Evolutionary conservation across 2,888 invertebrate species (phyloP), one percentile per base, ranked within the genome.

Genomic region (Rhamnusium bicolor): DNA sequence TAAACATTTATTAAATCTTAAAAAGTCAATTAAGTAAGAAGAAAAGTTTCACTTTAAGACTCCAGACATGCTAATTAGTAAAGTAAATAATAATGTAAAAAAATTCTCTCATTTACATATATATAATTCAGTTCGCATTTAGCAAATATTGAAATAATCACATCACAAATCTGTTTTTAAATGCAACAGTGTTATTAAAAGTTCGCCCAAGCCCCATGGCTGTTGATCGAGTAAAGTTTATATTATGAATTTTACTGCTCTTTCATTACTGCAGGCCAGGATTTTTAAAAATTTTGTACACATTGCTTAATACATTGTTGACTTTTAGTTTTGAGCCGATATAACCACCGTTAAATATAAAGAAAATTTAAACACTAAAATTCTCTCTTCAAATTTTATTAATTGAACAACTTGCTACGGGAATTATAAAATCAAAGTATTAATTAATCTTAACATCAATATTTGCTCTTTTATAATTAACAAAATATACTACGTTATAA

Each of bases 211-310:
- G 81, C 85, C 84, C 77, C 76, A 76, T 82, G 86, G 84, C 81
- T 86, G 85, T 87, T 86, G 86, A 85, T 85, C 82, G 83, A 84
- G 85, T 83, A 86, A 86, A 86, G 86, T 87, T 86, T 85, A 84
- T 85, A 86, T 86, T 86, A 87, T 85, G 86, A 86, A 85, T 85
- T 86, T 85, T 85, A 85, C 85, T 85, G 85, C 85, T 84, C 83
- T 86, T 85, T 84, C 85, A 85, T 85, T 81, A 84, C 86, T 83
- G 81, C 79, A 80, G 85, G 86, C 85, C 79, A 81, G 85, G 86
- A 86, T 86, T 87, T 86, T 85, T 81, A 82, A 85, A 79, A 84
- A 85, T 85, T 85, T 84, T 83, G 84, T 85, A 85, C 83, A 85
- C 86, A 86, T 82, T 81, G 83, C 83, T 82, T 82, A 84, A 83